phyloP scores from a whole-genome alignment of 1,140 invertebrate genomes.

The Glomeris maerens region DNA sequence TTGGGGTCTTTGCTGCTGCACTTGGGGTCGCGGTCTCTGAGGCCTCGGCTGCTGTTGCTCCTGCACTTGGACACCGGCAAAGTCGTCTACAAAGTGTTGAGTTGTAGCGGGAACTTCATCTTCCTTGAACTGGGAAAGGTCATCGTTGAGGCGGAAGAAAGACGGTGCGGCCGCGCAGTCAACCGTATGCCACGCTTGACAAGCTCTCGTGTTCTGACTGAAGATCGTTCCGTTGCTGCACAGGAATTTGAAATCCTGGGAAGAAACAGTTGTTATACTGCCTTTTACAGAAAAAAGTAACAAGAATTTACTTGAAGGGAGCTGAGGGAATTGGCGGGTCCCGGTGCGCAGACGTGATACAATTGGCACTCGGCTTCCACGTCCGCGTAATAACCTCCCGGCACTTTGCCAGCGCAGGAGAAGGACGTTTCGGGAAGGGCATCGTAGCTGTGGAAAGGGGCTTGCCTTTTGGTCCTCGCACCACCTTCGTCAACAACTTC shows the following conservation, averaged over 20 bases:
- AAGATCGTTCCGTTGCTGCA: constrained; percentile 31
- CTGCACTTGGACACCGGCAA: background rate
- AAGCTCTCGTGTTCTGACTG: constrained; percentile 28
- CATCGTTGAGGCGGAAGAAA: constrained; percentile 25
- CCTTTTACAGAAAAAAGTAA: no score
- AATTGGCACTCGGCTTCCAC: constrained; percentile 80
- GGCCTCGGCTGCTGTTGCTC: background rate
- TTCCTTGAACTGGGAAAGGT: background rate
- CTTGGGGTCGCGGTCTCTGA: background rate
- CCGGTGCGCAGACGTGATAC: constrained; percentile 76
- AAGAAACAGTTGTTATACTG: constrained; percentile 20
- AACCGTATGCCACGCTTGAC: constrained; percentile 22
- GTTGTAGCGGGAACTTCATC: background rate
- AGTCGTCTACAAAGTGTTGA: background rate
- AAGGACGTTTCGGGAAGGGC: constrained; percentile 73
- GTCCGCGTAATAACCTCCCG: constrained; percentile 83
- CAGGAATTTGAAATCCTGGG: constrained; percentile 27
- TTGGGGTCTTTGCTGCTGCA: background rate
- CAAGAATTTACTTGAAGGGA: no score
- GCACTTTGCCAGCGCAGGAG: constrained; percentile 67
- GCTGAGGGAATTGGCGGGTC: no score
- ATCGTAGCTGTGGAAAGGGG: constrained; percentile 22
- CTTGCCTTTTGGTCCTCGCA: background rate
- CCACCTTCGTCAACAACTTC: no score
- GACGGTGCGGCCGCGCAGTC: constrained; percentile 23